Conservation (phyloP, 2,797 vertebrate species). For the Halcyon smyrnensis region DNA sequence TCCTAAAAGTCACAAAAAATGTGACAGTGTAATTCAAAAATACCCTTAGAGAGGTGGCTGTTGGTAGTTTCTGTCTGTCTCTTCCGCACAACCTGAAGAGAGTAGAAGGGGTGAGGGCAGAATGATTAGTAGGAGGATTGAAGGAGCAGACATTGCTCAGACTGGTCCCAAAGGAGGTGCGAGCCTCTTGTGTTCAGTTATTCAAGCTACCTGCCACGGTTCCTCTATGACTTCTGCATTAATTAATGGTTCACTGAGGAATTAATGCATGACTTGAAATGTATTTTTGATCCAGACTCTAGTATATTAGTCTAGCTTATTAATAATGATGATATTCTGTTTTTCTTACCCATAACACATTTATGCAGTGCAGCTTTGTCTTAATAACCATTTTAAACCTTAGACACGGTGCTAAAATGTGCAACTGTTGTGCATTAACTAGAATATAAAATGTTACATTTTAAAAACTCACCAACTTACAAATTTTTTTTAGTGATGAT, state of each 20-base stretch:
- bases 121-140: background rate
- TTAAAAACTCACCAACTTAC: accelerated
- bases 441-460: background rate
- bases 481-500: background rate
- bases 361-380: background rate
- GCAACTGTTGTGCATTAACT: background rate
- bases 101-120: background rate
- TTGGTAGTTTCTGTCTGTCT: background rate
- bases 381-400: background rate
- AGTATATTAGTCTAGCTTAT: background rate
- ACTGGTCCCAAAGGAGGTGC: background rate
- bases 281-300: background rate
- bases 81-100: background rate
- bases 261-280: background rate
- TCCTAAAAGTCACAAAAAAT: background rate
- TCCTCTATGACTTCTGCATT: background rate
- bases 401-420: background rate
- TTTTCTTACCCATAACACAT: background rate
- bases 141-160: background rate
- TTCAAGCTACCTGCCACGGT: background rate
- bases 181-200: background rate
- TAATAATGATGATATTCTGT: background rate
- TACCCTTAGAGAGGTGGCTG: background rate
- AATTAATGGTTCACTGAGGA: background rate
- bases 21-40: background rate